Base-by-base conservation (phyloP, 2,888 invertebrate species). In the Drosophila anomalata region DNA sequence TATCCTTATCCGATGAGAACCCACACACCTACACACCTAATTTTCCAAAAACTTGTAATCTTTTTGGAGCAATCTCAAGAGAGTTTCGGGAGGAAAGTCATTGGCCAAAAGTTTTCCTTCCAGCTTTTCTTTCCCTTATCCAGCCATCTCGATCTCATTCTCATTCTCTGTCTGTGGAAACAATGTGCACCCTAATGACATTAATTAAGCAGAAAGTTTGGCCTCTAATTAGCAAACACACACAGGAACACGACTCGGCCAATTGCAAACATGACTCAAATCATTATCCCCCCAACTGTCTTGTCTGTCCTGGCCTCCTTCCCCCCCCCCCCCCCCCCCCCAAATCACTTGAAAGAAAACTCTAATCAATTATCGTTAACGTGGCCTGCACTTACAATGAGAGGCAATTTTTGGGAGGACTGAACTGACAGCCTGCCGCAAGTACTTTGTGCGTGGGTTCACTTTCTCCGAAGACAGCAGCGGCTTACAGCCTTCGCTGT, bases 181-280 rank as follows among this genome's bases (percentile, higher is more conserved):
- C 70, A 72, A 57, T 60, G 67, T 47, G 63, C 69, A 44, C 60
- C 52, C 73, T 76, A 85, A 87, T 84, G 85, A 85, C 82, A 87
- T 84, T 87, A 87, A 84, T 84, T 84, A 87, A 63, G 55, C 76
- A 79, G 69, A 76, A 87, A 82, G 75, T 84, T 79, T 74, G 73
- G 75, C 73, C 66, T 68, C 86, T 77, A 87, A 84, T 84, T 84
- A 79, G 79, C 82, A 61, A 71, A 62, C 63, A 61, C 70, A 55
- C 26, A 55, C 31, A 60, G 41, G 22, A 46, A 54, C 55, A 53
- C 44, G 33, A 50, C 31, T 42, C 36, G 60, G 29, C 41, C 53
- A 59, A 29, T 44, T 47, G 52, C 52, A 60, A 73, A 66, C 66
- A 60, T 55, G 68, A 53, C 73, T 41, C 39, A 66, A 73, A 66